Percentiles rank a stretch among this genome's conserved stretches.
Evolutionary conservation across 2,113 vertebrate species (phyloP).

Genomic region (Ginglymostoma cirratum): DNA sequence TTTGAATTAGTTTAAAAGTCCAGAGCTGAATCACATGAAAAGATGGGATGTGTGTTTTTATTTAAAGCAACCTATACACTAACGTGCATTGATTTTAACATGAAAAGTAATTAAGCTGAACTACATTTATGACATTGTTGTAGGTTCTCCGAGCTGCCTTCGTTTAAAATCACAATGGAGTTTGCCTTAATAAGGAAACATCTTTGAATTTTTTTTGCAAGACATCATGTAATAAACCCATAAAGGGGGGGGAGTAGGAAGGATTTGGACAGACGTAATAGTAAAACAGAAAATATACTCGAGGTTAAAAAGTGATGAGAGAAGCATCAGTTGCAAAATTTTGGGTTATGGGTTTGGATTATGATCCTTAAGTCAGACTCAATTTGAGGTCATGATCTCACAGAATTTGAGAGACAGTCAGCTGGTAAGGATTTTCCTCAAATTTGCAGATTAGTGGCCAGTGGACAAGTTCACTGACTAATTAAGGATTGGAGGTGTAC

Average conservation of each 20-base stretch:
- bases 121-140: background rate
- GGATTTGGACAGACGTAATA: background rate
- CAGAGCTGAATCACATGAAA: background rate
- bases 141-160: background rate
- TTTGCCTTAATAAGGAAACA: background rate
- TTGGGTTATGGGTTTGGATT: too few species aligned
- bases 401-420: too few species aligned
- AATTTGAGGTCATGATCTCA: too few species aligned
- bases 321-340: too few species aligned
- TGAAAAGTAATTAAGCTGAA: conserved; percentile 4
- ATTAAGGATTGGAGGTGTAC: too few species aligned
- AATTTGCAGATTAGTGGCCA: too few species aligned
- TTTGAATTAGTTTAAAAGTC: background rate
- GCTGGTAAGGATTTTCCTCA: too few species aligned
- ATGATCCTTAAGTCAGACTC: too few species aligned
- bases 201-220: background rate
- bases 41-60: background rate
- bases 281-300: background rate
- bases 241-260: background rate
- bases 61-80: background rate
- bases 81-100: background rate
- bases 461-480: too few species aligned
- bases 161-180: background rate
- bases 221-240: background rate
- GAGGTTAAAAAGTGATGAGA: too few species aligned